A percentile compares a stretch with the other conserved stretches of the same genome.
These are phyloP conservation scores for Ceratoteleas bidentatus DNA, from an alignment of 1,140 invertebrate genomes.

Conservation along the genomic window DNA sequence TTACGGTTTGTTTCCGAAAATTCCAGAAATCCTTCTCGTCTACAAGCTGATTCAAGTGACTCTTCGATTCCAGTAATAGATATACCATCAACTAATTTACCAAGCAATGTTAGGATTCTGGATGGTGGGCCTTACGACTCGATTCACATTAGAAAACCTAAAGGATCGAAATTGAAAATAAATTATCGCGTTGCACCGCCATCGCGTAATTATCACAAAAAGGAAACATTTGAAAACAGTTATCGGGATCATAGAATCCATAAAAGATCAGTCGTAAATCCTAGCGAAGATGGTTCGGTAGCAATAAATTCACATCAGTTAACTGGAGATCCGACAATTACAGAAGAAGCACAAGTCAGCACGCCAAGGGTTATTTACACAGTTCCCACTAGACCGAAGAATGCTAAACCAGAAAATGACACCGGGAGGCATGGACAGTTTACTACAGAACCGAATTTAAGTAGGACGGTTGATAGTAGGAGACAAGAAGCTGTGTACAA, in stretches of 20 bases:
- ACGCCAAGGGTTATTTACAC: constrained; percentile 63
- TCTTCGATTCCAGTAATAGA: constrained; percentile 27
- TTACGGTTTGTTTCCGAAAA: constrained; percentile 36
- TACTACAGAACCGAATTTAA: constrained; percentile 6
- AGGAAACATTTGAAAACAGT: constrained; percentile 42
- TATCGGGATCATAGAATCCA: constrained; percentile 15
- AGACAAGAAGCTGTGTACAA: constrained; percentile 72
- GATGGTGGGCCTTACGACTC: constrained; percentile 42
- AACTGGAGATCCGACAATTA: constrained; percentile 2
- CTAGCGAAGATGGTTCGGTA: constrained; percentile 14
- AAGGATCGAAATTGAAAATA: constrained; percentile 33
- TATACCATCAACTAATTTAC: constrained; percentile 21
- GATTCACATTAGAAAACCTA: constrained; percentile 44
- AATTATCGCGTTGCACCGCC: constrained; percentile 37
- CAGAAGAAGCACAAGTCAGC: constrained; percentile 10
- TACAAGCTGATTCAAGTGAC: constrained; percentile 2
- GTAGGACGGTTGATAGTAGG: constrained; percentile 39
- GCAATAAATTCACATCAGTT: constrained; percentile 48
- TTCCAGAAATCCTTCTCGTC: constrained; percentile 1
- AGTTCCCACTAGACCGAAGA: constrained; percentile 62
- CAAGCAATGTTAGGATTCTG: constrained; percentile 39
- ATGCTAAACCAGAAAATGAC: constrained; percentile 57
- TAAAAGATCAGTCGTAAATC: constrained; percentile 23
- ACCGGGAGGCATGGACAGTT: constrained; percentile 65
- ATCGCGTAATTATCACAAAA: constrained; percentile 49